A percentile compares a stretch with the other conserved stretches of the same genome.
Conservation (phyloP, 2,113 vertebrate genomes). For the Hipposideros armiger region DNA sequence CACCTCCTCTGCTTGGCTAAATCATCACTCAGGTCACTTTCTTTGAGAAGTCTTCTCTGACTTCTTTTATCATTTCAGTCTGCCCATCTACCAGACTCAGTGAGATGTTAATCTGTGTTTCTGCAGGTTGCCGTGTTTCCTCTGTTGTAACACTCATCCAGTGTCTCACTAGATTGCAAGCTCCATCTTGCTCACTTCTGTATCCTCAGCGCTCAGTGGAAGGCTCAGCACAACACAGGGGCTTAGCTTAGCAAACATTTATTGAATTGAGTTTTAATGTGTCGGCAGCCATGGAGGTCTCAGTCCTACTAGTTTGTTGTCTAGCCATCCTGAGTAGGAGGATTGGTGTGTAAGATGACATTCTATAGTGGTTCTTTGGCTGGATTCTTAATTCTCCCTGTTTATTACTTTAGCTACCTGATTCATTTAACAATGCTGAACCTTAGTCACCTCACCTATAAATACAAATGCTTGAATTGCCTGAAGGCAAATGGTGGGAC, state of each 20-base stretch:
- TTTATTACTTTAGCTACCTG: not conserved
- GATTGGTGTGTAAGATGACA: not conserved
- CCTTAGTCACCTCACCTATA: not conserved
- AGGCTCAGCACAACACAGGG: not conserved
- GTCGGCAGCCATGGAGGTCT: not conserved
- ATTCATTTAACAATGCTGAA: not conserved
- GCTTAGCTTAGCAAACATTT: not conserved
- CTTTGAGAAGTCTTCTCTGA: constrained; percentile 41
- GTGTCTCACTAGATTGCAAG: not conserved
- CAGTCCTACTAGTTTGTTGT: not conserved
- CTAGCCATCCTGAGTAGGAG: not conserved
- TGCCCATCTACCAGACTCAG: not conserved
- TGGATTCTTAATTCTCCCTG: constrained; percentile 30
- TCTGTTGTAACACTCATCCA: not conserved
- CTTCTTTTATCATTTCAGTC: not conserved
- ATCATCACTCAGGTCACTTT: not conserved
- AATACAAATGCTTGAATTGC: constrained; percentile 39
- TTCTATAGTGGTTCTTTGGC: not conserved
- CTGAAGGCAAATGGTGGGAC: not conserved
- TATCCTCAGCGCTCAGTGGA: not conserved
- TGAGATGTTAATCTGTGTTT: not conserved
- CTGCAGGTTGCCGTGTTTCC: not conserved
- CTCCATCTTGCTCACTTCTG: not conserved
- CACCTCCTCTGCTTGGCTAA: not conserved
- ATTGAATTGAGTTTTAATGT: not conserved